phyloP scores from a whole-genome alignment of 2,888 invertebrate species.

The Lysandra bellargus region DNA sequence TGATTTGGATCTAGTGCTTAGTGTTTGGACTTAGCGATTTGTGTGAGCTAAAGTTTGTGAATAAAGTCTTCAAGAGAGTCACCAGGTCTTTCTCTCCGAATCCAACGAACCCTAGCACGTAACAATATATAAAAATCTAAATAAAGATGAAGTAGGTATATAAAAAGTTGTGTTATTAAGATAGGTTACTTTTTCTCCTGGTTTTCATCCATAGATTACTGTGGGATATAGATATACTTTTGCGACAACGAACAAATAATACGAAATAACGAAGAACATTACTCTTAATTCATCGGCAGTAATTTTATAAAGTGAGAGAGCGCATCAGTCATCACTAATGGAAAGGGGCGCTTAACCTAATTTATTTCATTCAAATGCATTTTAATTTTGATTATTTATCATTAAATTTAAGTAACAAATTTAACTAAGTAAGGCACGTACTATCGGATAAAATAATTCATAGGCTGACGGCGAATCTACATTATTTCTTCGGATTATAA shows the following conservation, averaged over 20 bases:
- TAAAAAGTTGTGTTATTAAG: too few species aligned
- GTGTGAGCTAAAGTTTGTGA: too few species aligned
- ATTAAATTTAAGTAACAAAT: background rate
- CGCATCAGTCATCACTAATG: background rate
- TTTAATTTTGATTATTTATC: background rate
- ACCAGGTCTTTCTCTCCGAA: too few species aligned
- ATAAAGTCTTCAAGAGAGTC: too few species aligned
- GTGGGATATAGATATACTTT: too few species aligned
- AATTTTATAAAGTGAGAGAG: slow-evolving; percentile 10
- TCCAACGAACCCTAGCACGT: too few species aligned
- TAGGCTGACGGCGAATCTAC: background rate
- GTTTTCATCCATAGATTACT: too few species aligned
- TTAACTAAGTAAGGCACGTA: background rate
- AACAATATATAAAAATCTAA: too few species aligned
- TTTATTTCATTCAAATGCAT: background rate
- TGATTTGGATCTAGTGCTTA: too few species aligned
- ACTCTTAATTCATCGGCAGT: background rate
- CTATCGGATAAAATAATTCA: background rate
- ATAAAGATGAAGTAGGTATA: too few species aligned
- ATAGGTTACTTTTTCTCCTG: too few species aligned
- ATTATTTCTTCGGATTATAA: background rate
- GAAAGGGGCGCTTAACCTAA: slow-evolving; percentile 9
- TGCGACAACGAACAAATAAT: background rate
- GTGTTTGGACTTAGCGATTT: too few species aligned
- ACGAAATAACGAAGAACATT: background rate